Conservation (phyloP, 2,888 invertebrate genomes). For the Liposcelis brunnea region DNA sequence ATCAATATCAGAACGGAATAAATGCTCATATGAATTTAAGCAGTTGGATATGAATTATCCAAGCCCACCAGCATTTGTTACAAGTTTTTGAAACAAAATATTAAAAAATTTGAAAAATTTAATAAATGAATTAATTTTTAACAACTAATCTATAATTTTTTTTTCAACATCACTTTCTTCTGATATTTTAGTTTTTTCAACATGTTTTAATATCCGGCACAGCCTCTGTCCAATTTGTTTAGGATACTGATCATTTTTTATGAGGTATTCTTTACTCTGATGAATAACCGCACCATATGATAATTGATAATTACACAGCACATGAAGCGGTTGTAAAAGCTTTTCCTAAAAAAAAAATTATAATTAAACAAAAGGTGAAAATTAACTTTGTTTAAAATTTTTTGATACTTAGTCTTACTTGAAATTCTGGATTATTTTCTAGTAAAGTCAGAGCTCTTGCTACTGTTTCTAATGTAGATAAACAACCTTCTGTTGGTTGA, state of each 20-base stretch:
- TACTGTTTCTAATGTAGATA: conserved; percentile 80
- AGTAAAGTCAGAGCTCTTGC: conserved; percentile 60
- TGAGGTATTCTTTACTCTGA: conserved; percentile 77
- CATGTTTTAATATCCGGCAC: conserved; percentile 32
- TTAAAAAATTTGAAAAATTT: too few species aligned
- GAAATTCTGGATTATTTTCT: conserved; percentile 48
- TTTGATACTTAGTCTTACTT: conserved; percentile 17
- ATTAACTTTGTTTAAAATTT: too few species aligned
- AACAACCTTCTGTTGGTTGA: conserved; percentile 78
- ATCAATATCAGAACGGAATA: conserved; percentile 53
- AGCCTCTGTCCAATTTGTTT: conserved; percentile 63
- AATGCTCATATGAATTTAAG: conserved; percentile 63
- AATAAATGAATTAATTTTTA: too few species aligned
- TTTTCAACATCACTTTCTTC: too few species aligned
- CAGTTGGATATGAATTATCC: conserved; percentile 56
- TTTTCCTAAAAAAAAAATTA: conserved; percentile 26
- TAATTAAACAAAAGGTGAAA: too few species aligned
- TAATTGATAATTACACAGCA: conserved; percentile 71
- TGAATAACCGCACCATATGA: conserved; percentile 85
- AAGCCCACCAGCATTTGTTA: conserved; percentile 34
- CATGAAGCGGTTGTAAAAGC: conserved; percentile 60
- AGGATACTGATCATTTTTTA: conserved; percentile 62
- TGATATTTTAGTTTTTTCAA: neutral
- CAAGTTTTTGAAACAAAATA: conserved; percentile 19
- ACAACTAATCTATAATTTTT: too few species aligned